A percentile compares a stretch with the other conserved stretches of the same genome.
Conservation (phyloP, 2,888 invertebrate species). For the Plusia festucae region DNA sequence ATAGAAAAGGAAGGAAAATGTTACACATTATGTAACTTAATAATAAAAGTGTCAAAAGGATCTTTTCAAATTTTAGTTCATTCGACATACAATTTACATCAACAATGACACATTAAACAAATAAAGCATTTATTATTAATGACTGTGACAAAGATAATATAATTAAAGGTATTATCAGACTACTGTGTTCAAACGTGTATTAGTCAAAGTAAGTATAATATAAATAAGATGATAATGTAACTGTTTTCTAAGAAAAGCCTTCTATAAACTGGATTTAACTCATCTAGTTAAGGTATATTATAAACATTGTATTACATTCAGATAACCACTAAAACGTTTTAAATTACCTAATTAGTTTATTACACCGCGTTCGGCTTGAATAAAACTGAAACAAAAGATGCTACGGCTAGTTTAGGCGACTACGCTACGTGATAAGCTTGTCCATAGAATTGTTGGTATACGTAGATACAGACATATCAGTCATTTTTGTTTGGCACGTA, state of each 20-base stretch:
- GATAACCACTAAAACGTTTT: slow-evolving; percentile 20
- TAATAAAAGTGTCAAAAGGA: not conserved
- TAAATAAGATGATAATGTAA: slow-evolving; percentile 34
- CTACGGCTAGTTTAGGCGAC: not conserved
- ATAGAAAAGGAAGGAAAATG: not conserved
- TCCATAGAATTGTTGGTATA: too few species aligned
- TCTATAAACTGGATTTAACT: slow-evolving; percentile 32
- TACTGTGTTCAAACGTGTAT: slow-evolving; percentile 48
- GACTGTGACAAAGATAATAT: slow-evolving; percentile 41
- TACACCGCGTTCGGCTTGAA: not conserved
- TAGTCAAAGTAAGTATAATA: slow-evolving; percentile 51
- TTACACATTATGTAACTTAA: not conserved
- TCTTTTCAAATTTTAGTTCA: not conserved
- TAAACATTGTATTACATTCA: slow-evolving; percentile 15
- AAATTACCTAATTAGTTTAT: slow-evolving; percentile 2
- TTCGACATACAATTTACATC: not conserved
- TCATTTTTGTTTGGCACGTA: not conserved
- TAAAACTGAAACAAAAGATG: not conserved
- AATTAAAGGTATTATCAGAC: slow-evolving; percentile 52
- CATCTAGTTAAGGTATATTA: not conserved
- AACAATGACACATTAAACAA: slow-evolving; percentile 38
- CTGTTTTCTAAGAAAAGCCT: slow-evolving; percentile 53
- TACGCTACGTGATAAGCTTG: not conserved
- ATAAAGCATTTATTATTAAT: slow-evolving; percentile 37
- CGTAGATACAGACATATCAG: not conserved